Conservation (phyloP, 2,888 invertebrate species). For the Drosophila pegasa region DNA sequence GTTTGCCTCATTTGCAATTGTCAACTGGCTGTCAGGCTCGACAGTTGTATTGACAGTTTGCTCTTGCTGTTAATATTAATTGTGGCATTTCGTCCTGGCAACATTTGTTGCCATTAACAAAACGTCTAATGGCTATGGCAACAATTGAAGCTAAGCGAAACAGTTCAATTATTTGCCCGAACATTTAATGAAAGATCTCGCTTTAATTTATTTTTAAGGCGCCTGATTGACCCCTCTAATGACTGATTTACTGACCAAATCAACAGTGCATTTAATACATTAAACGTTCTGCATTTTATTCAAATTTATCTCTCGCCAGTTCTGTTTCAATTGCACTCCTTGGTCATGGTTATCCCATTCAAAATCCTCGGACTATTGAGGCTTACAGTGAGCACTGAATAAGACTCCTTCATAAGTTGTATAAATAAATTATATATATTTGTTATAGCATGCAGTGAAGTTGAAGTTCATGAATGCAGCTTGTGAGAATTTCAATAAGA, state of each 20-base stretch:
- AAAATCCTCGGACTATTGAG: not conserved
- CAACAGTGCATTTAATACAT: not conserved
- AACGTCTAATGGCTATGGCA: constrained; percentile 1
- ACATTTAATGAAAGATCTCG: not conserved
- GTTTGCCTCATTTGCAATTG: constrained; percentile 68
- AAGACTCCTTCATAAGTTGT: not conserved
- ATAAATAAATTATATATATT: not conserved
- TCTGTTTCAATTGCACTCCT: not conserved
- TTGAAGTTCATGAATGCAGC: constrained; percentile 31
- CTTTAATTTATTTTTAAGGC: not conserved
- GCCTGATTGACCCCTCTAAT: not conserved
- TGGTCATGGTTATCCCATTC: not conserved
- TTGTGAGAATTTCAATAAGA: constrained; percentile 12
- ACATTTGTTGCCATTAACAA: constrained; percentile 34
- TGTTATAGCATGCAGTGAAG: constrained; percentile 8
- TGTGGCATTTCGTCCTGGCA: constrained; percentile 50
- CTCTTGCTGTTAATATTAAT: constrained; percentile 70
- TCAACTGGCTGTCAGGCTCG: constrained; percentile 69
- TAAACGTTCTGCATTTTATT: too few species aligned
- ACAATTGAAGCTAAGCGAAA: not conserved
- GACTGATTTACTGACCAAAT: not conserved
- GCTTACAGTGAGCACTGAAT: not conserved
- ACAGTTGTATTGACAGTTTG: constrained; percentile 74
- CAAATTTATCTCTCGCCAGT: not conserved
- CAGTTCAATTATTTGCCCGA: not conserved